Conservation (phyloP, 2,797 vertebrate species). For the Coregonus sp. region DNA sequence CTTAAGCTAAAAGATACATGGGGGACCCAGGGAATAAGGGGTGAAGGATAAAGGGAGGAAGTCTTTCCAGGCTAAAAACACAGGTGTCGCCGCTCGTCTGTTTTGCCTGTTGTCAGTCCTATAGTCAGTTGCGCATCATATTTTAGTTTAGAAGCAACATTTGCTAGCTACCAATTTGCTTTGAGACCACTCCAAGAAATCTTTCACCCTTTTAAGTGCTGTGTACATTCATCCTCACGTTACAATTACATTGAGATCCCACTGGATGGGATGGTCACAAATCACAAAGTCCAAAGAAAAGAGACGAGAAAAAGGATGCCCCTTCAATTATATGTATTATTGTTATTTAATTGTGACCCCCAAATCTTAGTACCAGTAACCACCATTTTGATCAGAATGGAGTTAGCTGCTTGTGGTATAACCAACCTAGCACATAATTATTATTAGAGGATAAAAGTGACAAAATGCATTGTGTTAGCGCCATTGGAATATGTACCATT, state of each 20-base stretch:
- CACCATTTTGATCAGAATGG: background rate
- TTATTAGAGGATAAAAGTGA: background rate
- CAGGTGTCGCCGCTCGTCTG: background rate
- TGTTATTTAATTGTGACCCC: too few relatives aligned
- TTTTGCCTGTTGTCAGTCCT: background rate
- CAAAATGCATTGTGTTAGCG: constrained; percentile 38
- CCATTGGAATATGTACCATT: constrained; percentile 34
- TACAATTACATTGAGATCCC: constrained; percentile 14
- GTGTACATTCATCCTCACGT: constrained; percentile 4
- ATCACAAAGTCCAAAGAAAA: constrained; percentile 14
- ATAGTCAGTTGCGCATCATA: constrained; percentile 6
- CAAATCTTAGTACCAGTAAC: background rate
- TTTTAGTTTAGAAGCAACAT: constrained; percentile 4
- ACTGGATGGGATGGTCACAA: background rate
- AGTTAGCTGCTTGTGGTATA: background rate
- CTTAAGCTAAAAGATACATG: constrained; percentile 14
- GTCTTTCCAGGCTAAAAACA: constrained; percentile 1
- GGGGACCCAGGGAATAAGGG: background rate
- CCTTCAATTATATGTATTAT: too few relatives aligned
- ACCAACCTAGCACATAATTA: background rate
- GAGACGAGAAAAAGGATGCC: constrained; percentile 8
- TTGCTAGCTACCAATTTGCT: background rate
- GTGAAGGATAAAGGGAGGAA: constrained; percentile 10
- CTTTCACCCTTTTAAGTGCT: constrained; percentile 32
- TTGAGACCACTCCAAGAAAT: background rate